Evolutionary conservation across 2,797 vertebrate genomes (phyloP), one percentile per base, ranked within the genome.

Genomic region (Phalloptychus januarius): DNA sequence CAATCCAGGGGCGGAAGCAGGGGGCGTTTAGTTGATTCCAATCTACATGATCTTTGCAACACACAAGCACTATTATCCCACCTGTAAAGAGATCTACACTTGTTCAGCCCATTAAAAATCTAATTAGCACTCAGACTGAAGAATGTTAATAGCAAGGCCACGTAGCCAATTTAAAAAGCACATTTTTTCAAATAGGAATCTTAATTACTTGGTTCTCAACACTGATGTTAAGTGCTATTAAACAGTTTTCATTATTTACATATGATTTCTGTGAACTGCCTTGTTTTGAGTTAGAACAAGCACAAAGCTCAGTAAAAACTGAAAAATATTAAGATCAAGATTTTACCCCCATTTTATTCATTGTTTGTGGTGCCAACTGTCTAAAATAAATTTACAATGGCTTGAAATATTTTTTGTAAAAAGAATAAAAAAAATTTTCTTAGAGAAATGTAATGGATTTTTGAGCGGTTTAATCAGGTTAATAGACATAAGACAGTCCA

Each of bases 81-180:
- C 74, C 40, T 46, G 56, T 45, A 45, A 61, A 63, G 58, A 46
- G 11, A 75, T 63, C 40, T 46, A 45, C 40, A 74, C 42, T 40
- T 31, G 25, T 11, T 13, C 15, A 58, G 15, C 38, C n/a, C 42
- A 61, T 44, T 44, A 74, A 45, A 38, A 73, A 74, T 74, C 38
- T 56, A 74, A 74, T 74, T 74, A 56, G 73, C 28, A 44, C 54
- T 61, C 42, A 61, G 45, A 61, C 54, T 45, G 42, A 42, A 45
- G 40, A 20, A 45, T 45, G 54, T 28, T 74, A 58, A 74, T 74
- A 28, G 73, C 54, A 74, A 74, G 54, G 73, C 73, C 56, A 74
- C 11, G 3, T 8, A 61, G 40, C 40, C 54, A 45, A 74, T 58
- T 74, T 45, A 33, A 74, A 11, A 45, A 73, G 71, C 54, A 44